Conservation (phyloP, 2,797 vertebrate genomes). For the Limnodromus scolopaceus region DNA sequence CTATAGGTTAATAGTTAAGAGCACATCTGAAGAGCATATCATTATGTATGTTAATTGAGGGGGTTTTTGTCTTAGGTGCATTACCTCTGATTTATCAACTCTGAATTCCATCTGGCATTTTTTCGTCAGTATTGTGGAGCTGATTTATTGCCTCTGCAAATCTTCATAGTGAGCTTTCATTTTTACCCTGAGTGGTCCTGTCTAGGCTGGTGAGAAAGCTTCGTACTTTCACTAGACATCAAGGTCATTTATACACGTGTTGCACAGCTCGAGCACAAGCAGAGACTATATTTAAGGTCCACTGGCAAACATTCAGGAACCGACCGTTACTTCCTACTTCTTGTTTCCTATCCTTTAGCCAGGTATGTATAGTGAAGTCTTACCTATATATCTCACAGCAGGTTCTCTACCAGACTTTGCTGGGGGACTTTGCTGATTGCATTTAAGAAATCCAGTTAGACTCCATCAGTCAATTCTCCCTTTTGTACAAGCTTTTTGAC, state of each 20-base stretch:
- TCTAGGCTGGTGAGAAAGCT: not conserved
- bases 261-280: not conserved
- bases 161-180: not conserved
- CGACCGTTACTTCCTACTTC: not conserved
- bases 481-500: not conserved
- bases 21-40: not conserved
- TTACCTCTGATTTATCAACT: not conserved
- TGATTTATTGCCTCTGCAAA: constrained; percentile 29
- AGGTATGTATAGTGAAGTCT: not conserved
- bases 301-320: not conserved
- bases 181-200: not conserved
- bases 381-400: not conserved
- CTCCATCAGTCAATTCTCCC: not conserved
- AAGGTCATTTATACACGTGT: not conserved
- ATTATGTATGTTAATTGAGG: not conserved
- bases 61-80: not conserved
- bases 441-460: not conserved
- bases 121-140: not conserved
- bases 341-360: not conserved
- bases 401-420: not conserved
- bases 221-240: not conserved
- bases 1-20: not conserved
- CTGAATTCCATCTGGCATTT: constrained; percentile 4
- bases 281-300: not conserved
- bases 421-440: not conserved